Evolutionary conservation across 23 tunicate species (phyloP), one percentile per base, ranked within the genome.

Genomic region (Aplidium turbinatum): DNA sequence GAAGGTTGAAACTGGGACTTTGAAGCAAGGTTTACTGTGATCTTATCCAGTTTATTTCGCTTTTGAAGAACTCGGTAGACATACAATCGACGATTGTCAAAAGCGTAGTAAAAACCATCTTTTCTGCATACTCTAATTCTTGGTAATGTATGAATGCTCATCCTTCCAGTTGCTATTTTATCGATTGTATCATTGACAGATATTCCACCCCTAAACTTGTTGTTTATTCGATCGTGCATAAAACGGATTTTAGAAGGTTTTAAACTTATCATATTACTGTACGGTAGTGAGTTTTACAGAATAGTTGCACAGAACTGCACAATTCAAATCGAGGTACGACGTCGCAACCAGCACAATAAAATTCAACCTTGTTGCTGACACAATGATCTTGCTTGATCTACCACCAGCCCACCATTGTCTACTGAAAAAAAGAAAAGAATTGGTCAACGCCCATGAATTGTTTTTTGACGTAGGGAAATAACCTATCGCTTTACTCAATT

Each of bases 51-150:
- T 5, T 3, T 4, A 16, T 67, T 67, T 9, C 48, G 26, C 7
- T n/a, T 5, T 33, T 73, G 34, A 19, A 73, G 25, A n/a, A 73
- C 79, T 73, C 79, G n/a, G 24, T 54, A 73, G 18, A 73, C 67
- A 31, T 73, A 73, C 46, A 73, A 26, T n/a, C 79, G 24, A 3
- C 79, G 47, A 31, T 73, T 73, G 48, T 73, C 79, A 20, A 73
- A 73, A 34, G 66, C 66, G 56, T 56, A 73, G 25, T 73, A 73
- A 35, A 9, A 26, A 31, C 50, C 66, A 35, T 73, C 24, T 56
- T 23, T 73, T 9, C 48, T 27, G 9, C 55, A 66, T 2, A 73
- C 79, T 45, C 79, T 46, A 22, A 73, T 73, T 55, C 18, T 73
- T 2, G 65, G 66, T n/a, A 73, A 21, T 4, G 31, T 28, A 6